phyloP scores from a whole-genome alignment of 2,113 vertebrate genomes.

The Thoracochromis brauschi region DNA sequence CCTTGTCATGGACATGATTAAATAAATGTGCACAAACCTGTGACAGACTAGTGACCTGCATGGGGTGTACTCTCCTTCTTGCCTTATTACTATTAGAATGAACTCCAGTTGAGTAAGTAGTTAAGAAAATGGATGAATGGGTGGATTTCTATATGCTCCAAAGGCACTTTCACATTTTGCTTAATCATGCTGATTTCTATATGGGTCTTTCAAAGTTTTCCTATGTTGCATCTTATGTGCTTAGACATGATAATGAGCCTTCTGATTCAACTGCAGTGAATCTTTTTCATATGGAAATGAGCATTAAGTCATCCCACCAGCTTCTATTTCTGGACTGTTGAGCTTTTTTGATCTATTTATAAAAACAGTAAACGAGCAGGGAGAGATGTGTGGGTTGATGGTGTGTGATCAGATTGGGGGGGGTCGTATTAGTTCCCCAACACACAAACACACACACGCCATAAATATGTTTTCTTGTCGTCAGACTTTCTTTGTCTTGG shows the following conservation, averaged over 20 bases:
- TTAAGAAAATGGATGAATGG: neutral
- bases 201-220: neutral
- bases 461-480: neutral
- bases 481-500: neutral
- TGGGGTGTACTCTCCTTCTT: neutral
- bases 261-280: neutral
- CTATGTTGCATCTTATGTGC: neutral
- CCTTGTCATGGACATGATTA: neutral
- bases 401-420: neutral
- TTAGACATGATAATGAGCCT: conserved; percentile 23
- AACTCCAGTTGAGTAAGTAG: neutral
- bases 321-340: conserved; percentile 19
- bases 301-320: conserved; percentile 6
- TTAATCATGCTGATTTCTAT: neutral
- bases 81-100: neutral
- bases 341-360: conserved; percentile 2
- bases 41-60: neutral
- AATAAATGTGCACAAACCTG: neutral
- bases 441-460: neutral
- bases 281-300: conserved; percentile 37
- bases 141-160: neutral
- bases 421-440: neutral
- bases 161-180: neutral
- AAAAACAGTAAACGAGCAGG: neutral
- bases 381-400: neutral